phyloP scores from a whole-genome alignment of 1,140 invertebrate genomes.

The Trachelipus rathkii region DNA sequence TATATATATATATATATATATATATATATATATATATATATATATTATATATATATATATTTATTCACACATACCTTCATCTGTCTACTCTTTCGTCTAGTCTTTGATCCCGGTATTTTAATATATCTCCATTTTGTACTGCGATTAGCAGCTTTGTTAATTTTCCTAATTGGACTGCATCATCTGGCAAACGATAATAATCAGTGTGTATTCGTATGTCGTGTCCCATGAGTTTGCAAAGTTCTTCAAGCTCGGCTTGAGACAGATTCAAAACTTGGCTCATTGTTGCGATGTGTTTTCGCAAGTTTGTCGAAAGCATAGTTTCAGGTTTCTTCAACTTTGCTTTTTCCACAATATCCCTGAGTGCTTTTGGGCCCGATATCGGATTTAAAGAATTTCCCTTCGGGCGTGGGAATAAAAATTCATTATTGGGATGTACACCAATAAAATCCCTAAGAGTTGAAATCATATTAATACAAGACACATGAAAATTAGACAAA shows the following conservation, averaged over 20 bases:
- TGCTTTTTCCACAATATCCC: neutral
- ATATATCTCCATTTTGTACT: neutral
- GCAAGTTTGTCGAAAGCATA: neutral
- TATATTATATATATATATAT: too few species aligned
- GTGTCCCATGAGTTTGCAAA: neutral
- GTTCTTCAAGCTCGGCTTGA: neutral
- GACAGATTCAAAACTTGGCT: slow-evolving; percentile 3
- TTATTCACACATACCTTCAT: neutral
- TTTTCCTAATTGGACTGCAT: neutral
- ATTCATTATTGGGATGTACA: neutral
- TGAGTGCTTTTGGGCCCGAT: neutral
- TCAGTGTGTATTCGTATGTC: neutral
- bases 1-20: too few species aligned
- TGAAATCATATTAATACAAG: neutral
- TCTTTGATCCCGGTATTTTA: neutral
- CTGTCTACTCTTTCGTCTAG: neutral
- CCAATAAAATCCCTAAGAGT: neutral
- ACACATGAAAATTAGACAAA: neutral
- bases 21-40: too few species aligned
- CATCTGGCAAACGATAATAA: neutral
- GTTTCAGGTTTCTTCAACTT: neutral
- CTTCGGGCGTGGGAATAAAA: neutral
- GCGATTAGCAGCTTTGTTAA: slow-evolving; percentile 10
- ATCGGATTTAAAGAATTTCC: neutral
- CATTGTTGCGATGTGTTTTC: slow-evolving; percentile 10